phyloP scores from a whole-genome alignment of 2,888 invertebrate species.

The Timandra comae region DNA sequence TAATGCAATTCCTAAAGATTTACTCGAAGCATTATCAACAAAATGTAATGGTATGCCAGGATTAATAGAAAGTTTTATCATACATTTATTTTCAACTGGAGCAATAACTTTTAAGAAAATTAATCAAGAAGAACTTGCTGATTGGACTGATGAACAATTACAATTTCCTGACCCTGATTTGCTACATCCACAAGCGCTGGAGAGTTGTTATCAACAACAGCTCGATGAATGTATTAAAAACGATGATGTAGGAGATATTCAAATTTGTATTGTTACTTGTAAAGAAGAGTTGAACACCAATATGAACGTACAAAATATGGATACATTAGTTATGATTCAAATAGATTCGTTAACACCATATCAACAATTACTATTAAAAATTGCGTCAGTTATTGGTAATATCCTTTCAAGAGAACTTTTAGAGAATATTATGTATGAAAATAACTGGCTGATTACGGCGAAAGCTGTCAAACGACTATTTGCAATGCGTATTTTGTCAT shows the following conservation, averaged over 20 bases:
- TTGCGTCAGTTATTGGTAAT: slow-evolving; percentile 76
- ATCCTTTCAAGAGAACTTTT: slow-evolving; percentile 70
- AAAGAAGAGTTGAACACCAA: slow-evolving; percentile 53
- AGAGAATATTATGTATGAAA: slow-evolving; percentile 73
- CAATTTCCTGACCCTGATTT: slow-evolving; percentile 51
- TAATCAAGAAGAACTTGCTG: slow-evolving; percentile 33
- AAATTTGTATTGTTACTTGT: slow-evolving; percentile 49
- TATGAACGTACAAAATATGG: slow-evolving; percentile 57
- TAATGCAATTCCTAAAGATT: slow-evolving; percentile 68
- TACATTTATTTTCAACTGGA: slow-evolving; percentile 67
- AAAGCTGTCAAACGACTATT: slow-evolving; percentile 75
- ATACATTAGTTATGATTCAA: slow-evolving; percentile 70
- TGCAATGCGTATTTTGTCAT: slow-evolving; percentile 71
- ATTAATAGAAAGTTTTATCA: slow-evolving; percentile 68
- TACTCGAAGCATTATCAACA: slow-evolving; percentile 60
- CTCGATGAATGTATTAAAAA: slow-evolving; percentile 43
- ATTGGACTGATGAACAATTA: slow-evolving; percentile 39
- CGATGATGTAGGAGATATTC: slow-evolving; percentile 37
- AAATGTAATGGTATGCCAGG: slow-evolving; percentile 73
- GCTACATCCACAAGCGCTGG: slow-evolving; percentile 51
- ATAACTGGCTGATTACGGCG: slow-evolving; percentile 58
- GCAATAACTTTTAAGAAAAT: slow-evolving; percentile 54
- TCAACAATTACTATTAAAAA: slow-evolving; percentile 78
- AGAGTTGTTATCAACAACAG: slow-evolving; percentile 39
- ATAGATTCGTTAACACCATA: slow-evolving; percentile 76